Evolutionary conservation across 2,797 vertebrate species (phyloP), one percentile per base, ranked within the genome.

Genomic region (Pempheris klunzingeri): DNA sequence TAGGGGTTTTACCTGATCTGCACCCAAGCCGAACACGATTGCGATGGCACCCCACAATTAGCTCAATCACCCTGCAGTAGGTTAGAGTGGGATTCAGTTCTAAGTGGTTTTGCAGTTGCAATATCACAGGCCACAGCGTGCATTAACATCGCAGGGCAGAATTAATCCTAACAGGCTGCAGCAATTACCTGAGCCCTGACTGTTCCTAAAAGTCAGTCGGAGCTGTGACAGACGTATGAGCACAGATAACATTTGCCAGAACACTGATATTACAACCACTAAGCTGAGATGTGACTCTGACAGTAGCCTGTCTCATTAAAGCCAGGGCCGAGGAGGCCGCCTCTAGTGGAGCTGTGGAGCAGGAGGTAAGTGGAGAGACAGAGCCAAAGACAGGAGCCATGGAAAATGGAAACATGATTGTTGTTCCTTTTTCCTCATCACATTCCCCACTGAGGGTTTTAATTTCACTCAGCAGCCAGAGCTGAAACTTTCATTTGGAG

Each of bases 291-390:
- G 82, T 88, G 86, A 74, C 77, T 80, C 75, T 92, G 90, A 92
- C 88, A 93, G 87, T 75, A 78, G 84, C 71, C 84, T 80, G 88
- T 88, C 89, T 93, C 90, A 93, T 94, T 92, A 93, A 85, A 86
- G 74, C 55, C 70, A 32, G 53, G 65, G 67, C 78, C 49, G 47
- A 71, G 68, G 55, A 73, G 82, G 47, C 49, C 61, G 72, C 63
- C 74, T 78, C 46, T 54, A 28, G 20, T 11, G 65, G 53, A 75
- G 77, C 68, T 59, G 66, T 63, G 67, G 79, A 83, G 66, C 57
- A 79, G 50, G 65, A 77, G 74, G 65, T 74, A 77, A 83, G 64
- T 15, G 53, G 39, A 78, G 55, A 10, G 39, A 69, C 60, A 46
- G 44, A 57, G 62, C 54, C 66, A 43, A 54, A 63, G 80, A 81